Evolutionary conservation across 1,140 invertebrate species (phyloP), one percentile per base, ranked within the genome.

Genomic region (Hyposmocoma kahamanoa): DNA sequence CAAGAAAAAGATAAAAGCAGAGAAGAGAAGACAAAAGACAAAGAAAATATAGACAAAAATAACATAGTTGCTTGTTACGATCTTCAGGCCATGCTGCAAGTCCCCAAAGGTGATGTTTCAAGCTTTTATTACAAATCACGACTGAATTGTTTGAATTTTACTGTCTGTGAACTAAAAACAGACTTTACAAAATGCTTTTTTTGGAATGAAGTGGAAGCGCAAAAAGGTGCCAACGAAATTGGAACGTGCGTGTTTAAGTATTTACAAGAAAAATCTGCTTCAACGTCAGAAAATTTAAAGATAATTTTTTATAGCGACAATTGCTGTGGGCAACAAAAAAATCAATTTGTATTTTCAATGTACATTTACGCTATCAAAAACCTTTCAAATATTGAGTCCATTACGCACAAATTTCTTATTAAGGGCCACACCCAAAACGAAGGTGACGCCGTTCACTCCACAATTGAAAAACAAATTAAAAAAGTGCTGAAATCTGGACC

Each of bases 401-500:
- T 84, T 49, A 70, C 59, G n/a, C 79, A 82, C 51, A 85, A 83
- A 36, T 86, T 69, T 67, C 50, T 84, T 19, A 71, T 76, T 44
- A 64, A 63, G 20, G 79, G 78, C 2, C 79, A 86, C 50, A 76
- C 76, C 2, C 78, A 85, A 58, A 85, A 81, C 49, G 73, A 86
- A 53, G 63, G 68, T 15, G 83, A 87, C 48, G 61, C 65, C 10
- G 62, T 77, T 15, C 78, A 86, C 49, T 56, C 54, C n/a, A 42
- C 55, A n/a, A 80, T 82, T 36, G 67, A 80, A 53, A 52, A 53
- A 42, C 53, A 68, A 43, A 66, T 62, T 41, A 64, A 66, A 50
- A 62, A 48, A 41, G 20, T 58, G 41, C 41, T 66, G 34, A 74
- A 68, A 67, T 70, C 70, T 32, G 48, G 56, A 10, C 68, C 71